Evolutionary conservation across 2,113 vertebrate species (phyloP).

Genomic region (Loxodonta africana): DNA sequence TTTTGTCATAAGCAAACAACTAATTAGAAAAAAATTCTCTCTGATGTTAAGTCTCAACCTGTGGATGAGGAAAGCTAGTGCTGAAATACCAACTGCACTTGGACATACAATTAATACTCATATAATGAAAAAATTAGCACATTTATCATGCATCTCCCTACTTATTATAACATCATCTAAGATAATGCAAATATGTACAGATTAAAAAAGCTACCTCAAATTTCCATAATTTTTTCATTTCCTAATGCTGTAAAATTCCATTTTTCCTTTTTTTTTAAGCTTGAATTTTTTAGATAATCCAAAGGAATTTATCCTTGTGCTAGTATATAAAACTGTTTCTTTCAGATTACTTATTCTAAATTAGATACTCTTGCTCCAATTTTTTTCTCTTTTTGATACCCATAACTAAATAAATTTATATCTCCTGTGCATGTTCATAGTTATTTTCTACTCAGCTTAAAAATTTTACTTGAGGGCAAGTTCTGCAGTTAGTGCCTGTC

Average conservation of each 20-base stretch:
- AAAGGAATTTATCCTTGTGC: background rate
- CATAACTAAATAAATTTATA: background rate
- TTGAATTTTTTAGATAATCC: slow-evolving; percentile 34
- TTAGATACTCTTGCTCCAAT: background rate
- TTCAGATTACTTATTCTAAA: background rate
- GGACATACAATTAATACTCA: slow-evolving; percentile 18
- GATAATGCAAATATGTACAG: slow-evolving; percentile 23
- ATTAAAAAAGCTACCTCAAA: background rate
- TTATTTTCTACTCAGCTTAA: background rate
- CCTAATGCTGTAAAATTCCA: background rate
- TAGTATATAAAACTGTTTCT: slow-evolving; percentile 25
- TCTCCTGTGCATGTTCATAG: background rate
- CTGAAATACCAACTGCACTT: slow-evolving; percentile 5
- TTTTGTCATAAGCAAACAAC: slow-evolving; percentile 40
- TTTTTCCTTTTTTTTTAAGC: background rate
- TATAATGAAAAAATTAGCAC: background rate
- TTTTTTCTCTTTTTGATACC: slow-evolving; percentile 17
- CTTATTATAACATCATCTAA: slow-evolving; percentile 17
- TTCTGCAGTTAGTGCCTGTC: slow-evolving; percentile 20
- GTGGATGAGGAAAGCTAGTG: background rate
- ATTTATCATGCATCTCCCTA: background rate
- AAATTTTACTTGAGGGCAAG: background rate
- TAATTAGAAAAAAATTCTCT: slow-evolving; percentile 1
- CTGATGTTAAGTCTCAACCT: slow-evolving; percentile 13
- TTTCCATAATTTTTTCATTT: slow-evolving; percentile 51